Conservation (phyloP, 2,113 vertebrate species). For the Pterophyllum scalare region DNA sequence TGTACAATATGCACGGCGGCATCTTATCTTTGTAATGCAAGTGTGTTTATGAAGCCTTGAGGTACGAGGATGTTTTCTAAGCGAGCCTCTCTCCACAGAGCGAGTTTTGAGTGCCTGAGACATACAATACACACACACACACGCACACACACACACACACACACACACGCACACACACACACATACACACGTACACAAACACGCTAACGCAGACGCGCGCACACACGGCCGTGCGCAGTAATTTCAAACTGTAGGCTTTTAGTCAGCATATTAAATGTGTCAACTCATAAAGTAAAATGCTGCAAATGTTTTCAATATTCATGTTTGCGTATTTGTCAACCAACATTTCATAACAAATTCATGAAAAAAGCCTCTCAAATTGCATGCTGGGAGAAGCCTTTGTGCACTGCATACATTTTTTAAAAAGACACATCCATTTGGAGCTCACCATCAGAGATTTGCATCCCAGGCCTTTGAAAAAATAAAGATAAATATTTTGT, state of each 20-base stretch:
- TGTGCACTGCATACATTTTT: constrained; percentile 80
- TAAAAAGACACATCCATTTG: constrained; percentile 81
- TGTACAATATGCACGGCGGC: constrained; percentile 56
- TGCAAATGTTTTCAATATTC: constrained; percentile 83
- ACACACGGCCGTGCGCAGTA: constrained; percentile 35
- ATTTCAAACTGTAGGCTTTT: constrained; percentile 79
- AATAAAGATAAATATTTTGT: constrained; percentile 82
- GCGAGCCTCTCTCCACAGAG: constrained; percentile 59
- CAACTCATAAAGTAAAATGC: constrained; percentile 80
- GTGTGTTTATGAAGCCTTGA: constrained; percentile 71
- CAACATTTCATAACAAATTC: constrained; percentile 83
- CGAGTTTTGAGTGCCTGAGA: constrained; percentile 51
- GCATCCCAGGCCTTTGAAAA: constrained; percentile 70
- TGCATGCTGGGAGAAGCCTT: constrained; percentile 69
- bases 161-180: too few relatives aligned
- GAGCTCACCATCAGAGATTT: constrained; percentile 77
- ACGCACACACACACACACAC: neutral
- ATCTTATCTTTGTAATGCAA: constrained; percentile 73
- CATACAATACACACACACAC: neutral
- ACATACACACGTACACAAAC: too few relatives aligned
- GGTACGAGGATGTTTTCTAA: constrained; percentile 66
- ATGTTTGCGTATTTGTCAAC: constrained; percentile 86
- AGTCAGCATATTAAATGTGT: constrained; percentile 84
- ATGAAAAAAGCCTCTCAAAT: constrained; percentile 81
- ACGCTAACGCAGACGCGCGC: constrained; percentile 2